Base-by-base conservation (phyloP, 2,888 invertebrate genomes). In the Drosophila monieri region DNA sequence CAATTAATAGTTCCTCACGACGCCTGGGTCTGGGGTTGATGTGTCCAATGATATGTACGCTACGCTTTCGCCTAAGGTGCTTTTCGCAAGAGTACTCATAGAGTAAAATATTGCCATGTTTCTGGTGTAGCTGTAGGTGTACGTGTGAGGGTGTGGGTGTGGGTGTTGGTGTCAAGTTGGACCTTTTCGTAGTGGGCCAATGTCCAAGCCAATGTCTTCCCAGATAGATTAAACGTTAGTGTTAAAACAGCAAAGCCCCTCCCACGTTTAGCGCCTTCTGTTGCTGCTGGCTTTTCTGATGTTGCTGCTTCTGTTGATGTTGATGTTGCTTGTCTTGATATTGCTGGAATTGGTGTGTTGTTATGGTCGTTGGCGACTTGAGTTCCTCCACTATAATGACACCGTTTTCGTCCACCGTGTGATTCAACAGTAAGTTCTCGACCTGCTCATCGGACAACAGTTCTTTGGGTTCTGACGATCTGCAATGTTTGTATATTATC, bases 371-470 rank as follows among this genome's bases (percentile, higher is more conserved):
- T 62, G 90, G 89, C 55, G 89, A 87, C 66, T 88, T 90, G 39
- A 90, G 77, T 62, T 90, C 88, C 70, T 90, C 90, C 64, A 90
- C 90, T 59, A 85, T 84, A 67, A 90, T 89, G 52, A 85, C 85
- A 62, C 89, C 89, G 52, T 90, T 88, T 77, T 90, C 88, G 57
- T 90, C 90, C 67, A 90, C 90, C 62, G 83, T 85, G 61, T 89
- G 90, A 62, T 90, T 90, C 65, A 91, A 84, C 55, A 91, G 84
- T 66, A 91, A 88, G 85, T 91, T 91, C 80, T 91, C 91, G 61
- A 91, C 91, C 84, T 91, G 91, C 61, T 91, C 91, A 77, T 91
- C 91, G 60, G 92, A 90, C 71, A 91, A 89, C 73, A 90, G 76
- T 73, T 91, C 91, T 81, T 92, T 91, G 54, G 90, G 90, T 61